These are phyloP conservation scores for Spea bombifrons DNA, from an alignment of 2,113 vertebrate genomes.

Conservation along the genomic window DNA sequence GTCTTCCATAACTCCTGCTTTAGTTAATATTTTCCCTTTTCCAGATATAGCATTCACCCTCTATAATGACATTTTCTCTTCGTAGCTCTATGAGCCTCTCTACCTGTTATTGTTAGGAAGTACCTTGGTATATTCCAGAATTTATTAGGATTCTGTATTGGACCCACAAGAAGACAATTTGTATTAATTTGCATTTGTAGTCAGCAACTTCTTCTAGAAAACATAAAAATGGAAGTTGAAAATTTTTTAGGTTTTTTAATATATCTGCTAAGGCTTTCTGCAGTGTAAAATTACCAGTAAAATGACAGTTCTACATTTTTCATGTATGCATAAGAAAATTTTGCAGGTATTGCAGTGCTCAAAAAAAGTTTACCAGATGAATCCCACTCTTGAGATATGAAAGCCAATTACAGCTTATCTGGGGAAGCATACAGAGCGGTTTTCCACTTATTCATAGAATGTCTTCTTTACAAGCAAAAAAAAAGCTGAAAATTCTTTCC, in stretches of 20 bases:
- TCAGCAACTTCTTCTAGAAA: too few relatives aligned
- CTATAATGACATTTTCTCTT: too few relatives aligned
- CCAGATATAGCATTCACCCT: too few relatives aligned
- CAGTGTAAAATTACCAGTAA: background rate
- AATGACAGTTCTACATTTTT: background rate
- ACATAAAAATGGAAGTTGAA: too few relatives aligned
- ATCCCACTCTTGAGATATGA: background rate
- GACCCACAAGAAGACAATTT: too few relatives aligned
- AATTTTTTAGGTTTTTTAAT: background rate
- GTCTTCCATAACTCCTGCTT: too few relatives aligned
- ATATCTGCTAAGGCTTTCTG: background rate
- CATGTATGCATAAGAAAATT: background rate
- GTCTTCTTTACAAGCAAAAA: background rate
- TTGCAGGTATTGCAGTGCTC: background rate
- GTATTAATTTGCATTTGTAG: too few relatives aligned
- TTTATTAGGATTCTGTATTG: too few relatives aligned
- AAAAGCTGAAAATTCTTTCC: background rate
- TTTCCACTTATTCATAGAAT: background rate
- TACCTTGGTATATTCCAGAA: too few relatives aligned
- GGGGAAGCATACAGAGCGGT: background rate
- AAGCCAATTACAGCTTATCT: conserved; percentile 1
- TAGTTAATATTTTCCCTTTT: too few relatives aligned
- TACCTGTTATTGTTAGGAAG: too few relatives aligned
- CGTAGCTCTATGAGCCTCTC: too few relatives aligned
- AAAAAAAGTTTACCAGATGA: background rate